Percentiles rank a stretch among this genome's conserved stretches.
phyloP scores from a whole-genome alignment of 2,888 invertebrate genomes.

The Andrena flavipes region DNA sequence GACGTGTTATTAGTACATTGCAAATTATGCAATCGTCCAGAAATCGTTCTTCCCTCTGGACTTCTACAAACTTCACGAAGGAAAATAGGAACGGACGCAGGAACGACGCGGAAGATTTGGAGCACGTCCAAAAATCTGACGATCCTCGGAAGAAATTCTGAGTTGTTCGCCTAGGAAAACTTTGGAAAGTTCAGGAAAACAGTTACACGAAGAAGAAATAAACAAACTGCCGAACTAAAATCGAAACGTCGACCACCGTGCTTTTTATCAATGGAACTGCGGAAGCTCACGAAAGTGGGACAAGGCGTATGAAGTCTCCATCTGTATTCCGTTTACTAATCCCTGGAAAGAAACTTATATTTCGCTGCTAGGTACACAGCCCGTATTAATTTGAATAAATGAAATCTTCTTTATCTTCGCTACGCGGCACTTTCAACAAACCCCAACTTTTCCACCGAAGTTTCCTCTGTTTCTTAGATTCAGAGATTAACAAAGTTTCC shows the following conservation, averaged over 20 bases:
- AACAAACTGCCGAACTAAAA: slow-evolving; percentile 15
- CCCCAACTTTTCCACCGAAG: background rate
- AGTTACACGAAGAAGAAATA: slow-evolving; percentile 7
- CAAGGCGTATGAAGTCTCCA: background rate
- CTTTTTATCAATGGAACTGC: background rate
- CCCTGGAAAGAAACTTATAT: background rate
- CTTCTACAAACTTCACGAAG: background rate
- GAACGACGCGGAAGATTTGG: slow-evolving; percentile 42
- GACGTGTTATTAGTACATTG: slow-evolving; percentile 34
- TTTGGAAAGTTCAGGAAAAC: slow-evolving; percentile 10
- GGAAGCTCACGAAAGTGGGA: slow-evolving; percentile 1
- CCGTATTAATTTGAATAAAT: slow-evolving; percentile 17
- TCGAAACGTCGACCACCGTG: background rate
- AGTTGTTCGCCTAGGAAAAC: background rate
- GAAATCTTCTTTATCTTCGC: background rate
- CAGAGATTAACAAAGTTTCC: too few relatives aligned
- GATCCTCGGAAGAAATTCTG: slow-evolving; percentile 8
- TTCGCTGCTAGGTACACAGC: background rate
- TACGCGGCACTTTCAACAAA: background rate
- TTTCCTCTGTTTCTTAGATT: background rate
- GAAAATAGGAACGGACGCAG: background rate
- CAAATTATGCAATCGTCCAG: background rate
- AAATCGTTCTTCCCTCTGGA: background rate
- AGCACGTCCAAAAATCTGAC: slow-evolving; percentile 46
- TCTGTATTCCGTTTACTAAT: slow-evolving; percentile 21